These are phyloP conservation scores for Protobothrops flavoviridis DNA, from an alignment of 2,113 vertebrate species.

Conservation along the genomic window DNA sequence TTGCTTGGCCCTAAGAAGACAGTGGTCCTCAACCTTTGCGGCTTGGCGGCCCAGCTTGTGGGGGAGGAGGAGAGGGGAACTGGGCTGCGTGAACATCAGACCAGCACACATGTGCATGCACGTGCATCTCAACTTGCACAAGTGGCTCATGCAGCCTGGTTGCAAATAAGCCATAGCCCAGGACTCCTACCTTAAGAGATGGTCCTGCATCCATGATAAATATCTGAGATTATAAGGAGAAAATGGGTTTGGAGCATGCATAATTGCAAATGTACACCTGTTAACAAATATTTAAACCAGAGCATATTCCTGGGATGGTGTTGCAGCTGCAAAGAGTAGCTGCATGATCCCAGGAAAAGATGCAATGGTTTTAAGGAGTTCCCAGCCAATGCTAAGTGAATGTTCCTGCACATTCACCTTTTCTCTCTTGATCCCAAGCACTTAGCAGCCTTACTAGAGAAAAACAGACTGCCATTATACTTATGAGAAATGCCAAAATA, in stretches of 20 bases:
- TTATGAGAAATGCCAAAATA: neutral
- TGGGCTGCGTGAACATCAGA: fast-evolving
- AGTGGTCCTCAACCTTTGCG: neutral
- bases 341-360: neutral
- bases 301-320: too few relatives aligned
- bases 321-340: too few relatives aligned
- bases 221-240: too few relatives aligned
- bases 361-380: neutral
- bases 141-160: too few relatives aligned
- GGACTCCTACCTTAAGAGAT: too few relatives aligned
- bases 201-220: too few relatives aligned
- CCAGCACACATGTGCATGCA: too few relatives aligned
- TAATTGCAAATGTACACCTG: too few relatives aligned
- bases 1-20: neutral
- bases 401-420: neutral
- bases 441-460: neutral
- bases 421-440: neutral
- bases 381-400: neutral
- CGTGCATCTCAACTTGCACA: neutral
- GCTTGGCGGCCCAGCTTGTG: neutral
- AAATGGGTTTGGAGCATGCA: too few relatives aligned
- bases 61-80: neutral
- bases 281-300: too few relatives aligned
- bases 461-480: neutral
- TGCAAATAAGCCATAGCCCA: too few relatives aligned